phyloP scores from a whole-genome alignment of 2,797 vertebrate species.

The Bradypodion pumilum region DNA sequence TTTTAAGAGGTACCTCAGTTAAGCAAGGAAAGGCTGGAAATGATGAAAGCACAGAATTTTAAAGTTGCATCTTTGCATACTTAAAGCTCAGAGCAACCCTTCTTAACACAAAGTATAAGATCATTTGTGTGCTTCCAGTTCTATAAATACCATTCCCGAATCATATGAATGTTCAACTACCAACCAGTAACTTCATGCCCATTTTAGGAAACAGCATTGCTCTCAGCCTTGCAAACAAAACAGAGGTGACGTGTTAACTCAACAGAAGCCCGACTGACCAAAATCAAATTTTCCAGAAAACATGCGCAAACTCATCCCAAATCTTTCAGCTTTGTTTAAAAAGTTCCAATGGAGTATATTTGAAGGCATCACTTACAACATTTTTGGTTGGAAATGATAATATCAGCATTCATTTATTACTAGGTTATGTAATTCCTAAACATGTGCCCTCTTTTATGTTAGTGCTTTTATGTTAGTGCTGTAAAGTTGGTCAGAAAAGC shows the following conservation, averaged over 20 bases:
- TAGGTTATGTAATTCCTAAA: neutral
- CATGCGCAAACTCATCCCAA: neutral
- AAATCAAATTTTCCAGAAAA: constrained; percentile 20
- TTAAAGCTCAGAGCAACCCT: neutral
- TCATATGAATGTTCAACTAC: constrained; percentile 21
- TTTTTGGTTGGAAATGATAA: neutral
- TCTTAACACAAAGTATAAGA: constrained; percentile 7
- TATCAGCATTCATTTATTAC: neutral
- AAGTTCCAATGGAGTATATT: neutral
- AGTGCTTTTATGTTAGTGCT: too few relatives aligned
- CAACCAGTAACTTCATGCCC: constrained; percentile 21
- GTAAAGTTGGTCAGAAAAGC: neutral
- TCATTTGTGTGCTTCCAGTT: constrained; percentile 35
- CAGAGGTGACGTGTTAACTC: constrained; percentile 25
- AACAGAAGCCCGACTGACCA: constrained; percentile 28
- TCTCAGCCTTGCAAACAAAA: constrained; percentile 18
- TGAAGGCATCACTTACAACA: neutral
- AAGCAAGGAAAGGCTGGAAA: neutral
- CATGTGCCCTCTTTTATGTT: neutral
- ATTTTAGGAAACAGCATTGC: constrained; percentile 42
- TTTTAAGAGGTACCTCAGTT: neutral
- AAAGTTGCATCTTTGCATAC: neutral
- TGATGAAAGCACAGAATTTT: neutral
- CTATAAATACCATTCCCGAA: constrained; percentile 35
- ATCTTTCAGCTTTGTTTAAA: neutral